Evolutionary conservation across 2,797 vertebrate species (phyloP).

Genomic region (Acipenser ruthenus): DNA sequence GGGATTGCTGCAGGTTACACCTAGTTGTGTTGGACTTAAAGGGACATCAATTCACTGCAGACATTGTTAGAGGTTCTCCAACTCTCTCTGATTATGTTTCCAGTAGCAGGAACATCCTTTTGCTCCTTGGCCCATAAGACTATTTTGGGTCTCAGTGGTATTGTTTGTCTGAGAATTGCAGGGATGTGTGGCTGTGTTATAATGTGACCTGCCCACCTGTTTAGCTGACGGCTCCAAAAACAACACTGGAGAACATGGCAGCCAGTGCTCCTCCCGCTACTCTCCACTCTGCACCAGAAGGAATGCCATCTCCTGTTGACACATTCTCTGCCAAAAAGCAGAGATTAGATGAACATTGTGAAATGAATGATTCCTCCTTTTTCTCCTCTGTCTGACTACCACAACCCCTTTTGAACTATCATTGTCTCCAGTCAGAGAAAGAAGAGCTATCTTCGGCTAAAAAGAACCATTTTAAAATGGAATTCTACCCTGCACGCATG

Average conservation of each 20-base stretch:
- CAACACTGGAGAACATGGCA: neutral
- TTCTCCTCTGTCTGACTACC: too few relatives aligned
- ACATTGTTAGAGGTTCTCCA: neutral
- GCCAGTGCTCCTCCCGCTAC: neutral
- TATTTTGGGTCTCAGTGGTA: neutral
- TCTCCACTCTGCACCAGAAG: neutral
- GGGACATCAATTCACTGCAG: too few relatives aligned
- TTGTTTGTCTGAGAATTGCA: constrained; percentile 8
- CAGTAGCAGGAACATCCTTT: neutral
- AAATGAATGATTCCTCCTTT: constrained; percentile 18
- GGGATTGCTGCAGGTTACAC: too few relatives aligned
- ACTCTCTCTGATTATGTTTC: neutral
- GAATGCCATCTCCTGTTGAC: constrained; percentile 21
- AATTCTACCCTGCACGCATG: too few relatives aligned
- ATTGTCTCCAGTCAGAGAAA: too few relatives aligned
- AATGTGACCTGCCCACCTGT: constrained; percentile 15
- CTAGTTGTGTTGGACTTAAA: too few relatives aligned
- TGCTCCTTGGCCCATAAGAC: neutral
- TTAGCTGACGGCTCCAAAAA: constrained; percentile 17
- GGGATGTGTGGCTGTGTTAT: constrained; percentile 5
- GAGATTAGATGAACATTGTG: constrained; percentile 16
- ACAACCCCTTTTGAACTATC: too few relatives aligned
- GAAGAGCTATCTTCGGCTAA: too few relatives aligned
- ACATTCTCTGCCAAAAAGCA: constrained; percentile 13
- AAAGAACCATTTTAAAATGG: too few relatives aligned